Conservation (phyloP, 2,113 vertebrate species). For the Pteruthius melanotis region DNA sequence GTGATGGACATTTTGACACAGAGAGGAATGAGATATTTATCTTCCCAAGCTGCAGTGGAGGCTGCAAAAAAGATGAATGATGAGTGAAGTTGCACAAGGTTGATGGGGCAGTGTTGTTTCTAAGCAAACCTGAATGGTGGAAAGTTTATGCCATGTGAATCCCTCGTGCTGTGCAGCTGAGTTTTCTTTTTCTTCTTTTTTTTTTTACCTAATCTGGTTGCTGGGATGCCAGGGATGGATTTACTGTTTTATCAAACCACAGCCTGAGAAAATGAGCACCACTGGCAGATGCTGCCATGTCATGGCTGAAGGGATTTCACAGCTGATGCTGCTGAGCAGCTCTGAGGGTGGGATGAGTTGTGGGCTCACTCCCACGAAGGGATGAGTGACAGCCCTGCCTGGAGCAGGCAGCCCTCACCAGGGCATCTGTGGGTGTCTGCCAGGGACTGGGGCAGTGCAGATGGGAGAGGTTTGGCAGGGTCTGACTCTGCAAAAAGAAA, state of each 20-base stretch:
- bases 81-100: fast-evolving
- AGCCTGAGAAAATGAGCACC: neutral
- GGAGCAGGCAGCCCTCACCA: neutral
- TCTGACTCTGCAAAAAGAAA: neutral
- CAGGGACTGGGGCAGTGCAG: fast-evolving
- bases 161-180: neutral
- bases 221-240: neutral
- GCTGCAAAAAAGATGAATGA: neutral
- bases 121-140: neutral
- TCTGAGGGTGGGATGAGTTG: neutral
- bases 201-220: neutral
- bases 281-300: neutral
- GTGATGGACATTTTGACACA: neutral
- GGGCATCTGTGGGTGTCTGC: fast-evolving
- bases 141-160: neutral
- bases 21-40: neutral
- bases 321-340: neutral
- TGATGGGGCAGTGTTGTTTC: neutral
- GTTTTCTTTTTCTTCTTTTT: neutral
- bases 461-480: neutral
- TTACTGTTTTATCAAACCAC: neutral
- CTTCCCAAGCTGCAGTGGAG: neutral
- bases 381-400: neutral
- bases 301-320: neutral
- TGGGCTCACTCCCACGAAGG: fast-evolving